These are phyloP conservation scores for Cromileptes altivelis DNA, from an alignment of 2,113 vertebrate species.

Conservation along the genomic window DNA sequence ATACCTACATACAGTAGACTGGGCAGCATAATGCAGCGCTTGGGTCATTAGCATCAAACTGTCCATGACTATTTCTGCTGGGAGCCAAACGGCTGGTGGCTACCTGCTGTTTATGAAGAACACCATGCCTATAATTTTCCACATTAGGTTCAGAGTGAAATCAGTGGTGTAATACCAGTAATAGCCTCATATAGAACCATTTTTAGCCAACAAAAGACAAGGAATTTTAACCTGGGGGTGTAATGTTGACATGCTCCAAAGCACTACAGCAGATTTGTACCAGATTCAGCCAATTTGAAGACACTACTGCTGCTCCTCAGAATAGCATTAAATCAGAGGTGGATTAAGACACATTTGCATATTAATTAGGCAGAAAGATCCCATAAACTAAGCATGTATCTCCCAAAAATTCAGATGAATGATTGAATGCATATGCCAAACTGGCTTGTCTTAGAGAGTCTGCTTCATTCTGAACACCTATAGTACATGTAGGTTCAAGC, in stretches of 20 bases:
- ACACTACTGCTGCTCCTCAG: constrained; percentile 9
- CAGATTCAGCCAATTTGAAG: constrained; percentile 10
- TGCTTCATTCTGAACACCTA: constrained; percentile 1
- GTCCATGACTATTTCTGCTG: constrained; percentile 55
- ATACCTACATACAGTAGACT: constrained; percentile 48
- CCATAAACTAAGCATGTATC: constrained; percentile 37
- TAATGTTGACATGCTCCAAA: constrained; percentile 5
- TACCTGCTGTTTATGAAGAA: constrained; percentile 59
- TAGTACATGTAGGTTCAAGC: neutral
- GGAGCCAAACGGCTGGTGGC: constrained; percentile 32
- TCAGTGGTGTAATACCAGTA: constrained; percentile 31
- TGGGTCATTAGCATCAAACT: constrained; percentile 65
- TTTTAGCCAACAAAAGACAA: constrained; percentile 1
- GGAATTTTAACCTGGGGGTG: neutral
- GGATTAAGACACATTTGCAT: constrained; percentile 49
- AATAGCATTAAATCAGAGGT: constrained; percentile 21
- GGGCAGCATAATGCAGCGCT: constrained; percentile 56
- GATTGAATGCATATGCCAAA: constrained; percentile 6
- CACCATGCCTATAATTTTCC: constrained; percentile 44
- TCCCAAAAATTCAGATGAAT: constrained; percentile 39
- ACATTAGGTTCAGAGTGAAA: constrained; percentile 45
- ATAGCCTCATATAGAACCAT: neutral
- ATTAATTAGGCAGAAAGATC: constrained; percentile 55
- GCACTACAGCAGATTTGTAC: constrained; percentile 4
- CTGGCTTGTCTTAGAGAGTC: neutral